These are phyloP conservation scores for Brachylomia viminalis DNA, from an alignment of 2,888 invertebrate genomes.

Conservation along the genomic window DNA sequence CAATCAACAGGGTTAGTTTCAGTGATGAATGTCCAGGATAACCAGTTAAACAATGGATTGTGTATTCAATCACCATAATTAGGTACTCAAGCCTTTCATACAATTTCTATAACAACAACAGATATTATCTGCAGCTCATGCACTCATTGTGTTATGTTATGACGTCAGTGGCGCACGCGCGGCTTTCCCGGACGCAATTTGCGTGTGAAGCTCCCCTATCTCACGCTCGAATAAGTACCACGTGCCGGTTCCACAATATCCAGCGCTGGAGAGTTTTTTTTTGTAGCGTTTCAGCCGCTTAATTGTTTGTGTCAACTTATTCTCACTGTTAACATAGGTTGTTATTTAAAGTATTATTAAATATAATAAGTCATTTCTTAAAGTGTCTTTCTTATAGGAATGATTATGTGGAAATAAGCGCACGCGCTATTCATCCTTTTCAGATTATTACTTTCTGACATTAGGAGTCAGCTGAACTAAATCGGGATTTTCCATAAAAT, in stretches of 20 bases:
- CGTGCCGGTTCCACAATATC: constrained; percentile 52
- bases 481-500: not conserved
- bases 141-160: constrained; percentile 21
- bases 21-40: too few relatives aligned
- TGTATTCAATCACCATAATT: constrained; percentile 5
- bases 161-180: constrained; percentile 56
- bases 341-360: too few relatives aligned
- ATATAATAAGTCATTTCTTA: not conserved
- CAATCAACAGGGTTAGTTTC: not conserved
- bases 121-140: constrained; percentile 43
- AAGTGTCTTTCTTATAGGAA: not conserved
- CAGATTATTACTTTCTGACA: not conserved
- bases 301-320: constrained; percentile 16
- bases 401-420: not conserved
- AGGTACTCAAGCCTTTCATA: constrained; percentile 32
- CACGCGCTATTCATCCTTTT: not conserved
- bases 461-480: not conserved
- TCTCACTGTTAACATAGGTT: not conserved
- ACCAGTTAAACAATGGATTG: not conserved
- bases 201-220: constrained; percentile 57
- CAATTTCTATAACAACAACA: constrained; percentile 36
- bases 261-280: constrained; percentile 18
- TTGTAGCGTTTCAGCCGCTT: constrained; percentile 25
- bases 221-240: constrained; percentile 50
- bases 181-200: constrained; percentile 55